Evolutionary conservation across 2,113 vertebrate species (phyloP).

Genomic region (Saccopteryx bilineata): DNA sequence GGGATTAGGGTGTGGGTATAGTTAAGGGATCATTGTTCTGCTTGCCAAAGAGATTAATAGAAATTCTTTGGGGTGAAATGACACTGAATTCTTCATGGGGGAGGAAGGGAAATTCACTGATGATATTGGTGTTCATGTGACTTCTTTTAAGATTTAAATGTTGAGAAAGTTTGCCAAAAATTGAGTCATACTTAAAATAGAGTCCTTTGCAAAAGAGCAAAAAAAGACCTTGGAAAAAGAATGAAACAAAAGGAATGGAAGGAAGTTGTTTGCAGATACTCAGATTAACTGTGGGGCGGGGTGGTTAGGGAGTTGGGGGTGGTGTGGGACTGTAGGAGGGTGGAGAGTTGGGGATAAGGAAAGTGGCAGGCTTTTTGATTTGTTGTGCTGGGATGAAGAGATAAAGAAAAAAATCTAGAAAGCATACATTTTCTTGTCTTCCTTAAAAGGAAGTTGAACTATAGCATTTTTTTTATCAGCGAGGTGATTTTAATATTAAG

Average conservation of each 20-base stretch:
- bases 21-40: not conserved
- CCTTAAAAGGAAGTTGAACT: not conserved
- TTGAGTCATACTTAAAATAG: not conserved
- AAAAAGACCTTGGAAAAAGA: not conserved
- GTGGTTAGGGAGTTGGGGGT: not conserved
- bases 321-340: rapidly evolving
- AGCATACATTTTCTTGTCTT: not conserved
- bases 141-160: not conserved
- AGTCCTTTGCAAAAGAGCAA: not conserved
- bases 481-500: not conserved
- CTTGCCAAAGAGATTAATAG: not conserved
- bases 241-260: not conserved
- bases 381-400: not conserved
- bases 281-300: not conserved
- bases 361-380: not conserved
- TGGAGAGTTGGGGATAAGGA: not conserved
- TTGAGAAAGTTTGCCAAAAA: not conserved
- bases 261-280: not conserved
- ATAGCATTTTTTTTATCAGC: not conserved
- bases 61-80: not conserved
- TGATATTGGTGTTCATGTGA: not conserved
- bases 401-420: not conserved
- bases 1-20: not conserved
- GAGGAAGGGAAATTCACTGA: no score
- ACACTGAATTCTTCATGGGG: not conserved